Evolutionary conservation across 2,113 vertebrate species (phyloP).

Genomic region (Thunnus maccoyii): DNA sequence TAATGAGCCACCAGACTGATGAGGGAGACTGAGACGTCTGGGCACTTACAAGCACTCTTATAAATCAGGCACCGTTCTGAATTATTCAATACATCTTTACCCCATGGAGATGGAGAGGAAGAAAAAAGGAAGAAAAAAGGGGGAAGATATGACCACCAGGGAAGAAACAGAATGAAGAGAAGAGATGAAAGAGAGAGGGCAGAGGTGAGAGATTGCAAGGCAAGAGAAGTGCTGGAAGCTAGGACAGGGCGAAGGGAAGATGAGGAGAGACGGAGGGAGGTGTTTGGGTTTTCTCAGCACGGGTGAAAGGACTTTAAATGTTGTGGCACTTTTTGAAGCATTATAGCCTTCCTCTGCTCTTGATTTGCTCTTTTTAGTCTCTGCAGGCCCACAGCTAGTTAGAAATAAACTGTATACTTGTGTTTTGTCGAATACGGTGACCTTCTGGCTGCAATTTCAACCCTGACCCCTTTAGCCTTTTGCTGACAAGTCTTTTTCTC

Average conservation of each 20-base stretch:
- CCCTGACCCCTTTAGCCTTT: not conserved
- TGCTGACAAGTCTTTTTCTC: constrained; percentile 9
- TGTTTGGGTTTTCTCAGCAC: not conserved
- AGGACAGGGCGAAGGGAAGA: not conserved
- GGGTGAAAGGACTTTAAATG: not conserved
- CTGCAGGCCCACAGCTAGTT: not conserved
- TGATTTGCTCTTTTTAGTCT: not conserved
- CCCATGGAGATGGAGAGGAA: constrained; percentile 49
- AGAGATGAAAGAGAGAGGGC: not conserved
- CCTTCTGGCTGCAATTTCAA: not conserved
- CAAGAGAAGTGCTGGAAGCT: constrained; percentile 21
- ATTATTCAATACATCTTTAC: constrained; percentile 69
- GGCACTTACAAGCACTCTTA: constrained; percentile 63
- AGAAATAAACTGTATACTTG: not conserved
- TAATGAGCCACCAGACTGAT: constrained; percentile 69
- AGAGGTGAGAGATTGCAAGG: constrained; percentile 28
- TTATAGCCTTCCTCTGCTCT: not conserved
- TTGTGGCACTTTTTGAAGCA: not conserved
- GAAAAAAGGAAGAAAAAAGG: not conserved
- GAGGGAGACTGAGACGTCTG: constrained; percentile 58
- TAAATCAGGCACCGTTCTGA: constrained; percentile 69
- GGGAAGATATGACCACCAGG: constrained; percentile 31
- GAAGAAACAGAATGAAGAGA: constrained; percentile 21
- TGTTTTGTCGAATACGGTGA: not conserved
- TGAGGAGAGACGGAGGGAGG: not conserved